Conservation (phyloP, 2,797 vertebrate genomes). For the Coracias cyanogaster region DNA sequence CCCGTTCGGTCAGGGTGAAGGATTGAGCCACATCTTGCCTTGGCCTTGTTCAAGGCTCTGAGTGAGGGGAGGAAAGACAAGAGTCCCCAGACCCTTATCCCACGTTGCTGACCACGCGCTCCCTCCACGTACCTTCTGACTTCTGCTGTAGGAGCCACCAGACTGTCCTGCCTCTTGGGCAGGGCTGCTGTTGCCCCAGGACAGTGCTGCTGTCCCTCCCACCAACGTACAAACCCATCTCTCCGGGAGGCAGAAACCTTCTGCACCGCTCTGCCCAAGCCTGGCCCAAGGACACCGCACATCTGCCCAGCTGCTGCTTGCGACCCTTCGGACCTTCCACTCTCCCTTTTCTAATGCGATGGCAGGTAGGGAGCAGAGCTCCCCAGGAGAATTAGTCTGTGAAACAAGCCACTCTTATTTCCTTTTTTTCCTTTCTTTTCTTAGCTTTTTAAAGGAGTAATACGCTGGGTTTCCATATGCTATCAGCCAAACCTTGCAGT, state of each 20-base stretch:
- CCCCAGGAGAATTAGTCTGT: background rate
- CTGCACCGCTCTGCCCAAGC: fast-evolving
- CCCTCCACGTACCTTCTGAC: background rate
- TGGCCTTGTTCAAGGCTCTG: background rate
- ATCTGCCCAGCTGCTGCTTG: background rate
- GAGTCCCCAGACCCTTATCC: background rate
- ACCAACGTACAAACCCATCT: fast-evolving
- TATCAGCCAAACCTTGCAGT: constrained; percentile 4
- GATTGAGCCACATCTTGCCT: background rate
- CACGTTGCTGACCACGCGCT: background rate
- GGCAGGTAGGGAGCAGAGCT: background rate
- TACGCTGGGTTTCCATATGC: background rate
- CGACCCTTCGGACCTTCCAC: background rate
- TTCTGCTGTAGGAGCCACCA: background rate
- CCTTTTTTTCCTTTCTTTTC: background rate
- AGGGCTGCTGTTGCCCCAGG: background rate
- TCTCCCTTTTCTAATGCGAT: background rate
- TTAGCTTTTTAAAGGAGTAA: background rate
- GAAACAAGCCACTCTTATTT: background rate
- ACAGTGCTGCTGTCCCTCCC: background rate
- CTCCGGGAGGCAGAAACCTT: background rate
- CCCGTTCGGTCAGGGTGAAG: background rate
- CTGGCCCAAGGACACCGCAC: background rate
- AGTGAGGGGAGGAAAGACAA: background rate
- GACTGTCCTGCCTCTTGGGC: background rate